phyloP scores from a whole-genome alignment of 2,113 vertebrate genomes.

The Campylomormyrus tamandua region DNA sequence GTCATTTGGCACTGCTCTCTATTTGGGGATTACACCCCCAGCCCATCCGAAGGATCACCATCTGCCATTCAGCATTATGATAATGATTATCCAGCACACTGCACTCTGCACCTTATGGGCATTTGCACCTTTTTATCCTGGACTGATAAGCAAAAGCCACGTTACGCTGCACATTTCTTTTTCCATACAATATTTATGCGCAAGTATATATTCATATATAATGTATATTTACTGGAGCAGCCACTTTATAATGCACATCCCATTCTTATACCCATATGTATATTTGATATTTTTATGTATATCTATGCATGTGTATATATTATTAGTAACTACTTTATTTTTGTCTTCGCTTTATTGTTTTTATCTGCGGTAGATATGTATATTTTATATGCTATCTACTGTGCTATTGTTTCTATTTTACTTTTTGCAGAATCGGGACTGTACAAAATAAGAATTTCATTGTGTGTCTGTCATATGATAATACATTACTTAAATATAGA shows the following conservation, averaged over 20 bases:
- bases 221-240: neutral
- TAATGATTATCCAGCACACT: neutral
- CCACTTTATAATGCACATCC: neutral
- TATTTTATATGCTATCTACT: neutral
- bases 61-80: neutral
- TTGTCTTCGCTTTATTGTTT: neutral
- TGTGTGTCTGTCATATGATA: neutral
- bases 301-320: neutral
- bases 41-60: neutral
- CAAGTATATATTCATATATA: neutral
- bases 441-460: neutral
- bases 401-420: neutral
- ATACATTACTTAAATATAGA: neutral
- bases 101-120: neutral
- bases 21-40: neutral
- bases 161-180: neutral
- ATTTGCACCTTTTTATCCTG: neutral
- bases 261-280: neutral
- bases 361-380: neutral
- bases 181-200: neutral
- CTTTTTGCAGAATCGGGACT: neutral
- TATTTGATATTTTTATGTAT: neutral
- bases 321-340: neutral
- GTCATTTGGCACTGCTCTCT: neutral
- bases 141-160: neutral